Base-by-base conservation (phyloP, 2,797 vertebrate genomes). In the Triplophysa bombifrons region DNA sequence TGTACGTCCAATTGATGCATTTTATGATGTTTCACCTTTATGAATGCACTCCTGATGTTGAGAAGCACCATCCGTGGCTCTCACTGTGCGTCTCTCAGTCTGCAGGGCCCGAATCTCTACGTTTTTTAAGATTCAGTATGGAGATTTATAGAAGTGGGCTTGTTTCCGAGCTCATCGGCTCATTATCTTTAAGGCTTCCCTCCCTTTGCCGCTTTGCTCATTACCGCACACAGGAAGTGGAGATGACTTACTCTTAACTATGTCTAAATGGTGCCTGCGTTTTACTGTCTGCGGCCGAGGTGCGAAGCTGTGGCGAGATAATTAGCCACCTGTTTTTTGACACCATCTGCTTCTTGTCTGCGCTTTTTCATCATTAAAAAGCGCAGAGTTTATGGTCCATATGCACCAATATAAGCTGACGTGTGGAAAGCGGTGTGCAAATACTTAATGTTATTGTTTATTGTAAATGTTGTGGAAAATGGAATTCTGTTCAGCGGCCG, bases 101-200 rank as follows among this genome's bases (percentile, higher is more conserved):
- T 46, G 44, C 4, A 9, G 16, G 76, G 30, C 71, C 30, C 27
- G 14, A 27, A 38, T 41, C 38, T 55, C 17, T 4, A 19, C 3
- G 50, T 19, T 51, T 51, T 51, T 60, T 2, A 8, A 41, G 17
- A 25, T 19, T 17, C 61, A 17, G 41, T 14, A 72, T 20, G 46
- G 53, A 50, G 46, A 66, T 72, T 20, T 68, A 48, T 63, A 46
- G 27, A 64, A 48, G 64, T 17, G 27, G 82, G 80, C 86, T 84
- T 86, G 19, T 86, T 87, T 86, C 85, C 85, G 87, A 86, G 87
- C 84, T 84, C 78, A 61, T 84, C 81, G 88, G 85, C 90, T 92
- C 92, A 92, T 93, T 92, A 93, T 90, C 87, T 88, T 84, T 88
- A 90, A 90, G 87, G 86, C 88, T 90, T 86, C 89, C 88, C 90